Evolutionary conservation across 1,140 invertebrate genomes (phyloP), one percentile per base, ranked within the genome.

Genomic region (Brachionus asplanchnoidis): DNA sequence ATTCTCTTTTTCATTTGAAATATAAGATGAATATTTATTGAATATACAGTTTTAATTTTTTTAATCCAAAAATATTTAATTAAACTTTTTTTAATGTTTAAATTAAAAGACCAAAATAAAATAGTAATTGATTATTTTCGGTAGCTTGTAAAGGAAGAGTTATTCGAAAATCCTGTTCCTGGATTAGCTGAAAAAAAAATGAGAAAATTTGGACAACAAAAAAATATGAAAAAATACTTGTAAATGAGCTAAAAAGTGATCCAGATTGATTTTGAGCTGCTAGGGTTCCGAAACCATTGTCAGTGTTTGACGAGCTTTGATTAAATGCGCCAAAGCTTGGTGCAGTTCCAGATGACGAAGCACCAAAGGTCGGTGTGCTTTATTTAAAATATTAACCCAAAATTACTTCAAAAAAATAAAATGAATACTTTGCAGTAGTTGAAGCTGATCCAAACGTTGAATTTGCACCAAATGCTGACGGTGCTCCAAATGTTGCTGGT

Each of bases 221-320:
- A 17, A 70, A 14, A 70, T 3, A 14, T 9, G 17, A n/a, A 42
- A 36, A 20, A 20, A 73, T 42, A 73, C 68, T 11, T 20, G 28
- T 23, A 50, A 77, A 77, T 11, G 42, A 50, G 17, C 17, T 28
- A 77, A 77, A 77, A 12, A 77, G 26, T 23, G 73, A 77, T 0
- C 73, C 73, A 14, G 42, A 42, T 23, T 75, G 73, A 50, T 46
- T 46, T 28, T 77, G 73, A 46, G 73, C 40, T 77, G 73, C 73
- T 23, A 77, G 20, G 11, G 73, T 23, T 26, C 23, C 73, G 42
- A 77, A 77, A n/a, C 44, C 73, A 26, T 20, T 77, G 28, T 11
- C 11, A 28, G 73, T 5, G 50, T 77, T 77, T 42, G 70, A 44
- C 20, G 73, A 12, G 11, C 46, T 28, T 53, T 77, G 73, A 26